Conservation (phyloP, 37 sponge, comb jelly and placozoan species). For the Amphimedon queenslandica region DNA sequence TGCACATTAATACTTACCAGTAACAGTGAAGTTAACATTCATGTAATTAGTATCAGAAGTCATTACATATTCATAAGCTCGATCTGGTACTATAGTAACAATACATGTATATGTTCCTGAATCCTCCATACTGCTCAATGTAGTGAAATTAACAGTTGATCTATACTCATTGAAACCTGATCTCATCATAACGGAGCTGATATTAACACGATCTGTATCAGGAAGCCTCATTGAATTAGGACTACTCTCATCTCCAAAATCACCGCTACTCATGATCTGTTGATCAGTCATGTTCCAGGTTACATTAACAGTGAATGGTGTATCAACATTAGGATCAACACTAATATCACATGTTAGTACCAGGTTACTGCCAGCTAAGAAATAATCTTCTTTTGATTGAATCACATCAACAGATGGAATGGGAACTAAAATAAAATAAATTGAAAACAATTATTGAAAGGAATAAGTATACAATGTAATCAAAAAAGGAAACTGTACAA, state of each 20-base stretch:
- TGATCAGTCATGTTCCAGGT: not conserved
- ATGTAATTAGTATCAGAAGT: not conserved
- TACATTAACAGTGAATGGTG: constrained; percentile 1
- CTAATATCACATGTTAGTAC: not conserved
- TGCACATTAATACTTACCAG: not conserved
- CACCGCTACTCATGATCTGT: not conserved
- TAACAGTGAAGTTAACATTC: not conserved
- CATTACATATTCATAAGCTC: not conserved
- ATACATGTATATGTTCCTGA: not conserved
- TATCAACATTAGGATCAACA: not conserved
- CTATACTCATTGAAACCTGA: not conserved
- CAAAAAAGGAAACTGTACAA: too few species aligned
- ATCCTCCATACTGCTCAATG: constrained; percentile 3
- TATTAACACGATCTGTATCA: too few species aligned
- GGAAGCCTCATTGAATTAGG: too few species aligned
- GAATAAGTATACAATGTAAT: too few species aligned
- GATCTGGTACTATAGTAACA: not conserved
- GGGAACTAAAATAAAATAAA: too few species aligned
- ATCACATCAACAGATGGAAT: too few species aligned
- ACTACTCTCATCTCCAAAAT: too few species aligned
- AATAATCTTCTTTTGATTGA: too few species aligned
- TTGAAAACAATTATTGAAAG: too few species aligned
- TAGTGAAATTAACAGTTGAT: not conserved
- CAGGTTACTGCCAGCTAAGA: not conserved
- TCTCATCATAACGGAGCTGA: not conserved